These are phyloP conservation scores for Micoletzkya japonica DNA, from an alignment of 2,888 invertebrate species.

Conservation along the genomic window DNA sequence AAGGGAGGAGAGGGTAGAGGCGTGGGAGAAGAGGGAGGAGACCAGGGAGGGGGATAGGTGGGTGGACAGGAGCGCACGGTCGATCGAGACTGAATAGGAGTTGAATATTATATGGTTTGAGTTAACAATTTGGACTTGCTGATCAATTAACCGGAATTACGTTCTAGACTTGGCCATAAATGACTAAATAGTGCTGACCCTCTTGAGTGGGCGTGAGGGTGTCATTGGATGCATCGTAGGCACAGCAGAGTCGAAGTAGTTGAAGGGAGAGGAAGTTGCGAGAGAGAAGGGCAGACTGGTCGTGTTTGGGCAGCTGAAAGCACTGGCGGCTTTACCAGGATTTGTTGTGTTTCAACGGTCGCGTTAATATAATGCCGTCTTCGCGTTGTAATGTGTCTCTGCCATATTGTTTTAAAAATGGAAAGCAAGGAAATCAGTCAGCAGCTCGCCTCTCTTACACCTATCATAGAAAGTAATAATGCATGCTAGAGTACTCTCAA, in stretches of 20 bases:
- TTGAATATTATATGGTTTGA: conserved; percentile 23
- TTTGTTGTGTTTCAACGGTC: too few relatives aligned
- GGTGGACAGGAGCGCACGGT: background rate
- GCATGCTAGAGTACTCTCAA: too few relatives aligned
- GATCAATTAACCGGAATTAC: background rate
- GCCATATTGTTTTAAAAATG: too few relatives aligned
- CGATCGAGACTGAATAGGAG: conserved; percentile 9
- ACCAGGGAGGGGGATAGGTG: conserved; percentile 12
- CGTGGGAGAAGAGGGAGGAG: conserved; percentile 24
- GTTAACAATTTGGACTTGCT: background rate
- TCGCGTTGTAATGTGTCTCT: too few relatives aligned
- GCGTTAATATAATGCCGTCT: too few relatives aligned
- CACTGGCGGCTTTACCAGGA: too few relatives aligned
- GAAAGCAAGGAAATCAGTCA: too few relatives aligned
- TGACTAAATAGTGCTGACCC: background rate
- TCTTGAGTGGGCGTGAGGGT: conserved; percentile 25
- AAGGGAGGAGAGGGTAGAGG: conserved; percentile 26
- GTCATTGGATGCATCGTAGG: conserved; percentile 31
- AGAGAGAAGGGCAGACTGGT: background rate
- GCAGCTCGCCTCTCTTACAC: too few relatives aligned
- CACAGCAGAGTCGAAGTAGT: conserved; percentile 29
- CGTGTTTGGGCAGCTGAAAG: background rate
- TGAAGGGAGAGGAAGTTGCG: conserved; percentile 35
- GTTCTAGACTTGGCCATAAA: background rate
- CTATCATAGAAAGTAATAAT: too few relatives aligned